Evolutionary conservation across 1,140 invertebrate genomes (phyloP), one percentile per base, ranked within the genome.

Genomic region (Monomorium pharaonis): DNA sequence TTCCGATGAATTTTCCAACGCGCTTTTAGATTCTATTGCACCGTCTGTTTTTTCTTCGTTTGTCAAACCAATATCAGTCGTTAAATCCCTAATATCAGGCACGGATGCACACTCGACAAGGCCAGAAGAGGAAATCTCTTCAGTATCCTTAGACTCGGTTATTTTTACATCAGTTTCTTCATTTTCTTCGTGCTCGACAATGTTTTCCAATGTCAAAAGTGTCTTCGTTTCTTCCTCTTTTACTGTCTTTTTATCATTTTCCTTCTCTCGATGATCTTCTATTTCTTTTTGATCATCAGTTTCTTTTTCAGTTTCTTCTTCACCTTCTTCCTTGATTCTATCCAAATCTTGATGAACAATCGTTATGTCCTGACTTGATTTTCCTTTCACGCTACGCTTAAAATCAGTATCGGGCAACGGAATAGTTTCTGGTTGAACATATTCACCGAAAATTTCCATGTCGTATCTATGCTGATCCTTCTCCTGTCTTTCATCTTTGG

Each of bases 251-350:
- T 88, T 30, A 1, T 69, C 33, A 37, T 60, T 58, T 44, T 85
- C 30, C 0, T 30, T 54, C 18, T 90, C 85, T 89, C 30, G 67
- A 91, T 89, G 24, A 87, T 62, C 62, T 91, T 89, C 42, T 89
- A 67, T 14, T 7, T 67, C 2, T 27, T 21, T 27, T 14, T 2
- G n/a, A 47, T 37, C 14, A 0, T 5, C 30, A 3, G 56, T 9
- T 2, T 47, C 14, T 1, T 54, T 60, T 86, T 87, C 21, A 0
- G 63, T 27, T 12, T 90, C 83, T 10, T 74, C 84, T 54, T 89
- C 90, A 49, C 91, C 87, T 63, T 94, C 94, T 30, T 94, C 94
- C 6, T 92, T 90, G 37, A 94, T 94, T 10, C 80, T 86, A 3
- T 88, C 89, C 7, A 94, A 89, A 85, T 94, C 91, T 30, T 93